Base-by-base conservation (phyloP, 2,888 invertebrate genomes). In the Cepaea hortensis region DNA sequence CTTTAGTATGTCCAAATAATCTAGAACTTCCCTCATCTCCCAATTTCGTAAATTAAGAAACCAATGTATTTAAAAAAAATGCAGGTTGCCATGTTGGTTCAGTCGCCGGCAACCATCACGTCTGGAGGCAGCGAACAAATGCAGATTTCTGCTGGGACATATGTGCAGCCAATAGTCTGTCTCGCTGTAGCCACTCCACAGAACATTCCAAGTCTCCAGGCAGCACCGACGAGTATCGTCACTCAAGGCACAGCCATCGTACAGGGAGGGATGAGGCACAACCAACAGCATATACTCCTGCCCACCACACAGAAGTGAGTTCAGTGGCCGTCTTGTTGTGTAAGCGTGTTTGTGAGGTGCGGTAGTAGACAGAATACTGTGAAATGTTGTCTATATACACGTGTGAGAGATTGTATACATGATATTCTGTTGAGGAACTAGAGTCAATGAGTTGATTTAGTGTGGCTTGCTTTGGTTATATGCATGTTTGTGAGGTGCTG, bases 81-180 rank as follows among this genome's bases (percentile, higher is more conserved):
- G 15, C 70, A 86, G 86, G 86, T 86, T 7, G 72, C 86, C 23
- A 86, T 86, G 86, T 62, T 86, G 46, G 86, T 86, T 35, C 86
- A 86, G 86, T 76, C 86, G 0, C 77, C 86, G 50, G 76, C 62
- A 13, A 73, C 68, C 15, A 84, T 87, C 11, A 77, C 85, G 20
- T 23, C 79, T 46, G 81, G 50, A 6, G 55, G 77, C 15, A 23
- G 50, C 23, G 79, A 75, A 7, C 86, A 86, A 76, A 87, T 91
- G 68, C 92, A 93, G 88, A 87, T 92, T 68, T 90, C 91, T 73
- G 88, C 90, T 46, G 90, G 89, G 55, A 87, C 90, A 15, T 79
- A 91, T 55, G 90, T 89, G 68, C 92, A 91, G 84, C 91, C 91
- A 35, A 89, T 91, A 5, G 91, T 91, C 62, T 91, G 92, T 11